Evolutionary conservation across 1,140 invertebrate species (phyloP), one percentile per base, ranked within the genome.

Genomic region (Drosophila sucinea): DNA sequence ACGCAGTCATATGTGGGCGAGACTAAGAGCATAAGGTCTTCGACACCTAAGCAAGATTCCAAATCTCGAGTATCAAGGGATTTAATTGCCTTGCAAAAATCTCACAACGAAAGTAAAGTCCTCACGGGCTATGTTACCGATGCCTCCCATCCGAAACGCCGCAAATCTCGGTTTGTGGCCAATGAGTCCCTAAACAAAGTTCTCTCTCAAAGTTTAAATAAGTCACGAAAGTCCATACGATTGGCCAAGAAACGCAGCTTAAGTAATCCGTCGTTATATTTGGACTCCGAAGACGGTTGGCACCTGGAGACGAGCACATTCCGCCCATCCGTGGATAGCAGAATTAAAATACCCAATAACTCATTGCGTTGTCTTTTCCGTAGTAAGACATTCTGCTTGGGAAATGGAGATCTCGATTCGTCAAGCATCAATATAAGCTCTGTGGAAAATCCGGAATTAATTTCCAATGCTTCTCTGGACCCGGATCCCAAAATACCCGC

Each of bases 391-490:
- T 40, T 81, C 7, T 80, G 70, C 6, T 68, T 66, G 23, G 79
- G 77, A 51, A 74, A 63, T 11, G 84, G 87, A 25, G 83, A 83
- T 4, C 61, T 47, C 2, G 51, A 58, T 3, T 57, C 72, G 0
- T 67, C 68, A 10, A 75, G 91, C 2, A 41, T 75, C 30, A 90
- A 91, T 67, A 93, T 94, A 90, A 81, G 94, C 51, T 94, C 93
- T 38, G 1, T 7, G 23, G 93, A 94, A 77, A 94, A 94, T 83
- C 93, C 93, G 25, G 94, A 94, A 40, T 94, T 94, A 92, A 47
- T 91, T 6, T 77, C 80, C 4, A 82, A 78, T 51, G 86, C 79
- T 55, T 33, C 60, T n/a, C 29, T 44, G 3, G 81, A 73, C 1
- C 8, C 60, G 4, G 72, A 41, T 4, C n/a, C 17, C 5, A 70